Evolutionary conservation across 2,113 vertebrate genomes (phyloP).

Genomic region (Malaclemys terrapin): DNA sequence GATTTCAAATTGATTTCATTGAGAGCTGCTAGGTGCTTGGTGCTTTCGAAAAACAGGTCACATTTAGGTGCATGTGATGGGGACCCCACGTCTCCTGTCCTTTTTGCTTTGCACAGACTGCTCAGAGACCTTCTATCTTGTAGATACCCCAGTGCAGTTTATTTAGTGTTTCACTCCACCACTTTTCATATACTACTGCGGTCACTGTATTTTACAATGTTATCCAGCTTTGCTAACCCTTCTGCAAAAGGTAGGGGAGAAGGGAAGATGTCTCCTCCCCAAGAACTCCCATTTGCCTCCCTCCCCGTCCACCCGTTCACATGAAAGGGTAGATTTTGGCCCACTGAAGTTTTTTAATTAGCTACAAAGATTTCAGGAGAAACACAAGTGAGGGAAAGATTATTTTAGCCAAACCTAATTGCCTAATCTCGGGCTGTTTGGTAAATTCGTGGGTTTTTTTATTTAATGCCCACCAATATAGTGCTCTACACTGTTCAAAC

Average conservation of each 20-base stretch:
- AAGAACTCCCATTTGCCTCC: not conserved
- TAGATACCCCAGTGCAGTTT: not conserved
- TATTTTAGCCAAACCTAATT: not conserved
- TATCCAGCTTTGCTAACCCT: not conserved
- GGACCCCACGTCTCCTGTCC: not conserved
- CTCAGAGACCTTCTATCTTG: not conserved
- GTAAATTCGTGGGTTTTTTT: not conserved
- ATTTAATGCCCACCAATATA: too few species aligned
- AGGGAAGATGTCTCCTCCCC: not conserved
- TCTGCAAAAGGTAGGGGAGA: not conserved
- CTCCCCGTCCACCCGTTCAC: too few species aligned
- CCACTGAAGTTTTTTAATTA: not conserved
- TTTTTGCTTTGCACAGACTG: not conserved
- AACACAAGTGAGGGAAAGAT: not conserved
- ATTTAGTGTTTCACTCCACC: not conserved
- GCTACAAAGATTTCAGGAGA: not conserved
- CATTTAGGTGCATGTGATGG: not conserved
- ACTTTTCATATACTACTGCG: not conserved
- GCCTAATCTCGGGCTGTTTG: not conserved
- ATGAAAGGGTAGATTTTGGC: not conserved
- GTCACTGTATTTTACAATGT: too few species aligned
- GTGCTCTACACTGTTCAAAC: too few species aligned
- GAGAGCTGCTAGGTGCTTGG: not conserved
- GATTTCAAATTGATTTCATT: not conserved
- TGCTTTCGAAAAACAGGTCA: not conserved